A percentile compares a stretch with the other conserved stretches of the same genome.
phyloP scores from a whole-genome alignment of 2,797 vertebrate genomes.

The Semaprochilodus insignis region DNA sequence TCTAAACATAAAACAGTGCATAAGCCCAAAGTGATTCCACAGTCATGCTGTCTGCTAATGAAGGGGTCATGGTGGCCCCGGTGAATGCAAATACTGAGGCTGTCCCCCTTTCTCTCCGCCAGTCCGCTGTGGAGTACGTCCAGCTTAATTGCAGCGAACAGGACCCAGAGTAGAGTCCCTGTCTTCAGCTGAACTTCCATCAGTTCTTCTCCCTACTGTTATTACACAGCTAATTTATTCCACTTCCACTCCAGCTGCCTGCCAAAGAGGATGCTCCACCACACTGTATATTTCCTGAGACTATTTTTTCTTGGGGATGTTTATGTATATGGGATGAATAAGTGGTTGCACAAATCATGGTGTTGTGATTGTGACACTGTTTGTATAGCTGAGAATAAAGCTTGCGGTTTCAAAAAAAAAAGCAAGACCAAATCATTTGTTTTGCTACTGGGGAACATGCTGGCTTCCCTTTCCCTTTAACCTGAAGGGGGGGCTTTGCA shows the following conservation, averaged over 20 bases:
- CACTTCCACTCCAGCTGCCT: slow-evolving; percentile 24
- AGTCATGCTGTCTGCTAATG: not conserved
- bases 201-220: slow-evolving; percentile 27
- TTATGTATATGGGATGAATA: slow-evolving; percentile 32
- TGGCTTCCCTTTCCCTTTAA: not conserved
- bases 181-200: slow-evolving; percentile 31
- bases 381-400: slow-evolving; percentile 47
- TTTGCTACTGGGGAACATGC: not conserved
- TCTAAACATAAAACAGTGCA: not conserved
- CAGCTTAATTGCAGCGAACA: slow-evolving; percentile 68
- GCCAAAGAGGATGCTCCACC: not conserved
- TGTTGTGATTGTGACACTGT: slow-evolving; percentile 1
- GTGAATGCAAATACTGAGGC: slow-evolving; percentile 7
- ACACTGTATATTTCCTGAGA: not conserved
- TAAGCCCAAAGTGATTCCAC: no score
- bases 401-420: not conserved
- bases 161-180: slow-evolving; percentile 48
- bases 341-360: not conserved
- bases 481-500: not conserved
- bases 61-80: not conserved
- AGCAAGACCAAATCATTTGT: not conserved
- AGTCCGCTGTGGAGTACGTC: slow-evolving; percentile 74
- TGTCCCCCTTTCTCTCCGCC: slow-evolving; percentile 43
- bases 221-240: slow-evolving; percentile 46
- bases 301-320: not conserved